Conservation (phyloP, 35 echinoderm and acorn worm genomes). For the Lytechinus pictus region DNA sequence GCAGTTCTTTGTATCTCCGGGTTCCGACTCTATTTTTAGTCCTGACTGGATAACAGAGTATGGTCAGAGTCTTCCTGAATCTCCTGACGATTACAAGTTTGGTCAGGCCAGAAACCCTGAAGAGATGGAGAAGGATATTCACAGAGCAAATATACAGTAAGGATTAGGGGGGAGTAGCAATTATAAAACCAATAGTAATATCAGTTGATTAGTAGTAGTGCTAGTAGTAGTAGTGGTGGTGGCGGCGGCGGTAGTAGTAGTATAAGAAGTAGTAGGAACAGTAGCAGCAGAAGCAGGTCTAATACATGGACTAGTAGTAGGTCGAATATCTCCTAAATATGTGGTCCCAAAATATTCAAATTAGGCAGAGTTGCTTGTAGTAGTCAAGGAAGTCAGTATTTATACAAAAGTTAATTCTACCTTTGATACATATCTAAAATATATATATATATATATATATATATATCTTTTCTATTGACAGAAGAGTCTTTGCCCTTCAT, state of each 20-base stretch:
- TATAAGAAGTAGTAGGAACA: neutral
- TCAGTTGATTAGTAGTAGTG: neutral
- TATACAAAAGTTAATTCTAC: too few relatives aligned
- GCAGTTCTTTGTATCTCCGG: neutral
- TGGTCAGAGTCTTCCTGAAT: slow-evolving; percentile 54
- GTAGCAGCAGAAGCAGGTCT: neutral
- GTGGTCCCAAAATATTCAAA: too few relatives aligned
- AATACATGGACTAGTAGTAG: too few relatives aligned
- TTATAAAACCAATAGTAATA: neutral
- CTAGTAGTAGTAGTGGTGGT: neutral
- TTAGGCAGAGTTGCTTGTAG: too few relatives aligned
- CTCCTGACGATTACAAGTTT: slow-evolving; percentile 88
- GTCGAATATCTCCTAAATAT: too few relatives aligned
- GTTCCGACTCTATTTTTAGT: slow-evolving; percentile 25
- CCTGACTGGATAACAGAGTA: slow-evolving; percentile 64
- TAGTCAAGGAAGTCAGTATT: too few relatives aligned
- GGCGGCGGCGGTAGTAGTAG: neutral
- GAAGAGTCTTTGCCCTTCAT: too few relatives aligned
- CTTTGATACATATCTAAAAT: too few relatives aligned
- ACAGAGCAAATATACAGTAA: slow-evolving; percentile 73
- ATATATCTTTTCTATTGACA: too few relatives aligned
- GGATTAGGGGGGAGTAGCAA: neutral
- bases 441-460: too few relatives aligned
- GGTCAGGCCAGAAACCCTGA: slow-evolving; percentile 59
- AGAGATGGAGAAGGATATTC: slow-evolving; percentile 71